Percentiles rank a stretch among this genome's conserved stretches.
These are phyloP conservation scores for Pseudococcus viburni DNA, from an alignment of 2,888 invertebrate genomes.

Conservation along the genomic window DNA sequence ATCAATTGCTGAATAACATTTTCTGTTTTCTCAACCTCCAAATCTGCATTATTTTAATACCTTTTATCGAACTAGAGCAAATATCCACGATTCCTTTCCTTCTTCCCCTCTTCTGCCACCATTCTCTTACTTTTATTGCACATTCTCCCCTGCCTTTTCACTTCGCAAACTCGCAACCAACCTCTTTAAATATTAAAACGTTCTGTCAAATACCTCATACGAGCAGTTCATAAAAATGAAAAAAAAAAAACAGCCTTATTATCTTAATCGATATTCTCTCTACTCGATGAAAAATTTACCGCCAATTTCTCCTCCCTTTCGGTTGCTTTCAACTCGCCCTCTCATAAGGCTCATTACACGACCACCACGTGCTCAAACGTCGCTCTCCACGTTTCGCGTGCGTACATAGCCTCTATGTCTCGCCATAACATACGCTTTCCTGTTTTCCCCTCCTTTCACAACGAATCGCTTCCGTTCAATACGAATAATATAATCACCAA, in stretches of 20 bases:
- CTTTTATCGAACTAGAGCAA: no score
- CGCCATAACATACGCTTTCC: background rate
- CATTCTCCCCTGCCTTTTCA: background rate
- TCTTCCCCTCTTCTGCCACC: no score
- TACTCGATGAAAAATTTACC: constrained; percentile 26
- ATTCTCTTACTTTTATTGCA: background rate
- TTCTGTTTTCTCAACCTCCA: no score
- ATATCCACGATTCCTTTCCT: no score
- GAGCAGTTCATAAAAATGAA: background rate
- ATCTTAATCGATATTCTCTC: constrained; percentile 40
- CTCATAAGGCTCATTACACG: background rate
- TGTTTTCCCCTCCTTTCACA: background rate
- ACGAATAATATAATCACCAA: background rate
- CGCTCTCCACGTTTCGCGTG: constrained; percentile 37
- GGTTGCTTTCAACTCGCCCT: background rate
- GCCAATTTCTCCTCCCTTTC: background rate
- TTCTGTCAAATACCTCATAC: background rate
- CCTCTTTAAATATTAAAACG: background rate
- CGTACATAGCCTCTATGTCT: background rate
- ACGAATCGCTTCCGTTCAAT: background rate
- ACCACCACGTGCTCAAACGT: constrained; percentile 36
- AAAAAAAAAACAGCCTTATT: constrained; percentile 37
- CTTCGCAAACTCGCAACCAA: background rate
- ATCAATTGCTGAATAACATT: no score
- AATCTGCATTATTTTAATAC: no score